phyloP scores from a whole-genome alignment of 1,140 invertebrate genomes.

The Oryzaephilus surinamensis region DNA sequence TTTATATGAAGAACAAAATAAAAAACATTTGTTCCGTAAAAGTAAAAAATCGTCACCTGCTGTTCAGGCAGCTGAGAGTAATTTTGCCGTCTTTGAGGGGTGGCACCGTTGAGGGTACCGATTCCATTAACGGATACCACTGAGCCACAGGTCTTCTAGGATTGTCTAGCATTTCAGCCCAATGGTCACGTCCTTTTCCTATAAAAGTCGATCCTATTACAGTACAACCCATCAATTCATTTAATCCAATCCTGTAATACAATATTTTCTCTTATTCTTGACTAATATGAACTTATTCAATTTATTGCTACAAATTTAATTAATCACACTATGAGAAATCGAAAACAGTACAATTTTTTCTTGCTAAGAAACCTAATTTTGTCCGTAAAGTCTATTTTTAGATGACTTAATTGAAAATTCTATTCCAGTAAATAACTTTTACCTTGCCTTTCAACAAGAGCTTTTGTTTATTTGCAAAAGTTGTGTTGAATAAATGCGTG shows the following conservation, averaged over 20 bases:
- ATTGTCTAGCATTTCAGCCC: constrained; percentile 81
- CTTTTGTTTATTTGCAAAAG: no score
- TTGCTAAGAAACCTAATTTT: no score
- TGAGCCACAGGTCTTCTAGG: constrained; percentile 74
- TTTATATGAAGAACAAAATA: no score
- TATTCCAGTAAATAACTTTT: no score
- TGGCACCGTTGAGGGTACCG: constrained; percentile 46
- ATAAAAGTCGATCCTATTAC: constrained; percentile 67
- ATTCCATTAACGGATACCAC: constrained; percentile 71
- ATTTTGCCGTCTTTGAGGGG: constrained; percentile 10
- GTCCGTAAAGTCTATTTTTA: no score
- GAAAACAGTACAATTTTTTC: neutral
- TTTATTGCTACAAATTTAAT: neutral
- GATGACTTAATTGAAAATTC: no score
- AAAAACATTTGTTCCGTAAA: no score
- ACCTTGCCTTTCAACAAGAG: no score
- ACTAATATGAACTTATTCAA: neutral
- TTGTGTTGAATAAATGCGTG: no score
- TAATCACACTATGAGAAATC: neutral
- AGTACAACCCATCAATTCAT: constrained; percentile 77
- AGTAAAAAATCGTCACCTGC: no score
- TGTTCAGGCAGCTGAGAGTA: constrained; percentile 15
- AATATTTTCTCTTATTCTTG: neutral
- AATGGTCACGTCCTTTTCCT: constrained; percentile 75
- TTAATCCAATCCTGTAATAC: constrained; percentile 67